These are phyloP conservation scores for Phenganax stokvisi DNA, from an alignment of 92 coral and sea anemone species.

Conservation along the genomic window DNA sequence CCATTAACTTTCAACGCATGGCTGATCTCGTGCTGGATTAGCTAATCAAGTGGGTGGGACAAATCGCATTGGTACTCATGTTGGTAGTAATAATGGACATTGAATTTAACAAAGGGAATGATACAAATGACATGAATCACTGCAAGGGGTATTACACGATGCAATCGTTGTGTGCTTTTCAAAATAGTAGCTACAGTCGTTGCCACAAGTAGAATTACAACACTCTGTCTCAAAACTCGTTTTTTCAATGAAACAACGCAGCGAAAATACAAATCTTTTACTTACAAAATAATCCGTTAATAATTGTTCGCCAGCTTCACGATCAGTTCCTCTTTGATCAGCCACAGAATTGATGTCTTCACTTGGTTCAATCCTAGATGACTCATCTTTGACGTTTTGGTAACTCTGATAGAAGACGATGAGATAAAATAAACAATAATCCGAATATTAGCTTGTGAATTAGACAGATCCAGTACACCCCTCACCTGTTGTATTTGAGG, in stretches of 20 bases:
- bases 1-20: too few relatives aligned
- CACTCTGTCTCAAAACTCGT: too few relatives aligned
- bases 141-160: too few relatives aligned
- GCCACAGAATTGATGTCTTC: conserved; percentile 71
- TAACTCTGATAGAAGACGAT: conserved; percentile 47
- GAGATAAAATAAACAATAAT: background rate
- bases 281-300: conserved; percentile 88
- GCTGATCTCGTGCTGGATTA: too few relatives aligned
- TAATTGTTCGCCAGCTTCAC: conserved; percentile 85
- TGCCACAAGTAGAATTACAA: background rate
- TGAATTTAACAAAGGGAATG: too few relatives aligned
- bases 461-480: background rate
- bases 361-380: conserved; percentile 57
- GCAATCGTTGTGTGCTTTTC: too few relatives aligned
- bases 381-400: conserved; percentile 70
- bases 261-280: background rate
- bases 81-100: too few relatives aligned
- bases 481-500: conserved; percentile 90
- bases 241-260: too few relatives aligned
- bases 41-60: too few relatives aligned
- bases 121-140: too few relatives aligned
- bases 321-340: conserved; percentile 68
- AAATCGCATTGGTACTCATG: too few relatives aligned
- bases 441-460: background rate
- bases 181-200: too few relatives aligned